These are phyloP conservation scores for Drosophila jambulina DNA, from an alignment of 1,140 invertebrate genomes.

Conservation along the genomic window DNA sequence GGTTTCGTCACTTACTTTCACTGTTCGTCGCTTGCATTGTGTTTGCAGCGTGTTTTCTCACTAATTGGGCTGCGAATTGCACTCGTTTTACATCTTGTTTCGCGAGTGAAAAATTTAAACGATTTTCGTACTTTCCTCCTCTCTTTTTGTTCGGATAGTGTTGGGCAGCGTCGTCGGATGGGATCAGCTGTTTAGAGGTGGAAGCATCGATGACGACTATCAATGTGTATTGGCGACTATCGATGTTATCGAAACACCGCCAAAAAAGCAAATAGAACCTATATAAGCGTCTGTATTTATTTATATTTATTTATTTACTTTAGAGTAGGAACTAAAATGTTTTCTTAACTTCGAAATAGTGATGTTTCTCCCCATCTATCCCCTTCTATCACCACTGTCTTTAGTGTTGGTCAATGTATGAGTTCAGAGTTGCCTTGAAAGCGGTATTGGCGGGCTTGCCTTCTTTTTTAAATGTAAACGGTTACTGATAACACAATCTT, in stretches of 20 bases:
- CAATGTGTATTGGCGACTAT: not conserved
- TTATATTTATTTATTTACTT: not conserved
- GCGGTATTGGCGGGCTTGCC: not conserved
- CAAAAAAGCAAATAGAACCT: not conserved
- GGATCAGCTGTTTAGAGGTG: constrained; percentile 10
- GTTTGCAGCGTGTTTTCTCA: constrained; percentile 11
- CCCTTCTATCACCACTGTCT: not conserved
- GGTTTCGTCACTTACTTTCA: constrained; percentile 22
- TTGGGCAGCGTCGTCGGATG: not conserved
- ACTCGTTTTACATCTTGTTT: constrained; percentile 37
- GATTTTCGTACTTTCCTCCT: constrained; percentile 14
- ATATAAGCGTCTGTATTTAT: not conserved
- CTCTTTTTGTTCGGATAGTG: constrained; percentile 24
- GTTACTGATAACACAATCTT: not conserved
- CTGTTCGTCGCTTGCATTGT: constrained; percentile 28
- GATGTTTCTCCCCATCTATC: not conserved
- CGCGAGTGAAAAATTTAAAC: constrained; percentile 7
- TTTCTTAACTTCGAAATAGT: not conserved
- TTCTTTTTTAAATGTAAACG: not conserved
- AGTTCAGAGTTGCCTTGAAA: not conserved
- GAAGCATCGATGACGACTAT: not conserved
- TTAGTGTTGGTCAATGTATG: not conserved
- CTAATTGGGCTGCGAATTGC: constrained; percentile 20
- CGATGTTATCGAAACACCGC: not conserved
- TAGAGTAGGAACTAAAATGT: not conserved